Evolutionary conservation across 2,888 invertebrate species (phyloP).

Genomic region (Campopleginae sp.): DNA sequence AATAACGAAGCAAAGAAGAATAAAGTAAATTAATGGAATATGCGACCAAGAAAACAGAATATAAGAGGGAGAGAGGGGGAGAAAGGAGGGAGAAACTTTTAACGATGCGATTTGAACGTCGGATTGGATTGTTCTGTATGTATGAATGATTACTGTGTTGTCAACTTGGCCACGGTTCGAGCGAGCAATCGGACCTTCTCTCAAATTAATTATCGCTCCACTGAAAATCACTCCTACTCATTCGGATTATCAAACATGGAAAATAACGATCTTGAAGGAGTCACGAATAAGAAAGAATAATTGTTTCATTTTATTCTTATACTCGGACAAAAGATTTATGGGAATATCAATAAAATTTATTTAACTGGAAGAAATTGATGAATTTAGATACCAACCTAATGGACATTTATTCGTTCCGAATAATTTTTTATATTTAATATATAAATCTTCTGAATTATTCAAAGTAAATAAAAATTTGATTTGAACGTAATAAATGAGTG

Average conservation of each 20-base stretch:
- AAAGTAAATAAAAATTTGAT: too few species aligned
- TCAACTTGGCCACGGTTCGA: not conserved
- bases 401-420: too few species aligned
- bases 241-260: not conserved
- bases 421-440: too few species aligned
- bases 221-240: not conserved
- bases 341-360: too few species aligned
- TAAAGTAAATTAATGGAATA: constrained; percentile 54
- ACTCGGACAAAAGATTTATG: too few species aligned
- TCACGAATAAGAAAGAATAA: not conserved
- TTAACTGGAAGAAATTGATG: too few species aligned
- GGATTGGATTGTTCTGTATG: constrained; percentile 9
- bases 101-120: constrained; percentile 34
- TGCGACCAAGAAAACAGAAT: constrained; percentile 33
- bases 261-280: not conserved
- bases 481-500: too few species aligned
- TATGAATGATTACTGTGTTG: not conserved
- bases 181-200: not conserved
- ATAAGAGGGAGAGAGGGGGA: too few species aligned
- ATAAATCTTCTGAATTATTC: too few species aligned
- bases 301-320: too few species aligned
- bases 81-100: constrained; percentile 12
- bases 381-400: too few species aligned
- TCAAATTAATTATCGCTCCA: not conserved
- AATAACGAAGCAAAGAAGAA: constrained; percentile 8